Conservation (phyloP, 2,113 vertebrate species). For the Halcyon senegalensis region DNA sequence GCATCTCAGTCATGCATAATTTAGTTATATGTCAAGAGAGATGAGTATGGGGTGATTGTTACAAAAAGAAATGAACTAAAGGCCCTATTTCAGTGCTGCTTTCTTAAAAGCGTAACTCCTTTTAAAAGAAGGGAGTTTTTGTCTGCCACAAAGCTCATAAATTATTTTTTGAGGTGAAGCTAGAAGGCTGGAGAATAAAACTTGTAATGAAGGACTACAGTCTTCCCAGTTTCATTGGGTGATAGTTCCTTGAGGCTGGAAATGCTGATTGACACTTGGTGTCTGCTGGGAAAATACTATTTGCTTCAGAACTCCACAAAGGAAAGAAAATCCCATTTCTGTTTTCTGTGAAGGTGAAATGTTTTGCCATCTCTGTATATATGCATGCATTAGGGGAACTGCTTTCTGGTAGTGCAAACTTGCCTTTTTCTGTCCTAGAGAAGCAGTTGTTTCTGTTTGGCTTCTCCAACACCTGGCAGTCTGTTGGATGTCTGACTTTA, state of each 20-base stretch:
- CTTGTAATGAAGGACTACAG: not conserved
- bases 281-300: not conserved
- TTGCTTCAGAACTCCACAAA: not conserved
- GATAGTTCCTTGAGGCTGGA: not conserved
- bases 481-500: not conserved
- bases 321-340: not conserved
- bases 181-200: not conserved
- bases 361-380: not conserved
- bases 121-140: not conserved
- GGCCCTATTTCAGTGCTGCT: not conserved
- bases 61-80: not conserved
- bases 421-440: not conserved
- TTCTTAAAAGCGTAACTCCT: not conserved
- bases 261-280: not conserved
- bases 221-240: not conserved
- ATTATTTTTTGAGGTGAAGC: slow-evolving; percentile 17
- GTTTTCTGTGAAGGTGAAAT: not conserved
- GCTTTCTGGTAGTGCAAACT: not conserved
- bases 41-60: not conserved
- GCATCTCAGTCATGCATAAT: not conserved
- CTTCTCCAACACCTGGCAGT: not conserved
- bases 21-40: not conserved
- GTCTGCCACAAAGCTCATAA: not conserved
- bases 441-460: not conserved
- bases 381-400: not conserved